phyloP scores from a whole-genome alignment of 2,113 vertebrate species.

The Paradoxurus hermaphroditus region DNA sequence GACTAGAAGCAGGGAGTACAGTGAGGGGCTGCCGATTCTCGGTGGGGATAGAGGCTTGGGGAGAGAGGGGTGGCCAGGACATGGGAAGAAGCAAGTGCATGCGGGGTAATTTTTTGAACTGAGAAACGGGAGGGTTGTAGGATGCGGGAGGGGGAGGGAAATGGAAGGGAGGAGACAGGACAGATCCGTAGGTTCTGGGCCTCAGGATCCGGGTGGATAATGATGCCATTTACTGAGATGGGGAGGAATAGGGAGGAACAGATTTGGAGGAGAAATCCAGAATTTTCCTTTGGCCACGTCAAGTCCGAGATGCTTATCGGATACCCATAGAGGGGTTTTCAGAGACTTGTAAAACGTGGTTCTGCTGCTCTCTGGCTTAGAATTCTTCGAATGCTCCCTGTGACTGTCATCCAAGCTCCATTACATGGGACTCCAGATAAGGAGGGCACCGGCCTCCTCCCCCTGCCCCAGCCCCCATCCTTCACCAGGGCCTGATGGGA shows the following conservation, averaged over 20 bases:
- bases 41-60: rapidly evolving
- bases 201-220: background rate
- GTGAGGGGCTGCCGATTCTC: rapidly evolving
- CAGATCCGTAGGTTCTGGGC: background rate
- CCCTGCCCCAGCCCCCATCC: background rate
- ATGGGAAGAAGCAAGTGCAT: background rate
- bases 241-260: rapidly evolving
- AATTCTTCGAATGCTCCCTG: rapidly evolving
- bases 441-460: background rate
- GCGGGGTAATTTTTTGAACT: rapidly evolving
- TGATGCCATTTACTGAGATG: background rate
- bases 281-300: background rate
- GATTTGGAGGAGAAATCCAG: background rate
- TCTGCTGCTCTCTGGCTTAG: background rate
- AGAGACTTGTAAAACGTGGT: background rate
- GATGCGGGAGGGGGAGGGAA: rapidly evolving
- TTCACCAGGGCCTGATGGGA: rapidly evolving
- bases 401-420: background rate
- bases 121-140: rapidly evolving
- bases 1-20: background rate
- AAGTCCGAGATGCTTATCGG: background rate
- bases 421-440: background rate
- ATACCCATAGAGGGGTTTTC: background rate
- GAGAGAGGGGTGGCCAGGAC: background rate
- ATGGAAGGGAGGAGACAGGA: background rate